Base-by-base conservation (phyloP, 2,888 invertebrate genomes). In the Pyrochroa serraticornis region DNA sequence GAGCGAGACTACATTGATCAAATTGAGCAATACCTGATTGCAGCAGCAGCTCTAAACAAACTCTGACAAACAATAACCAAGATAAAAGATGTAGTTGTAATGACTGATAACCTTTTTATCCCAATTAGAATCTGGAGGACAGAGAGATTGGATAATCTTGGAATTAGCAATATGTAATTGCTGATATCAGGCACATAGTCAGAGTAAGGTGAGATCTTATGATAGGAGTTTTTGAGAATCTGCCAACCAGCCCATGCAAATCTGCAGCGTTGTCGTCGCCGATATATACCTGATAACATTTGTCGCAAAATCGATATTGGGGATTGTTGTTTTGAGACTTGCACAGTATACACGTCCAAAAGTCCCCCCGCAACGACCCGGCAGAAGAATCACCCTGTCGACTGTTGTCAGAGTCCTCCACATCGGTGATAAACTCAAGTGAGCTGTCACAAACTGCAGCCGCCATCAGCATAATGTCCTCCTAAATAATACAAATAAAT, bases 311-410 rank as follows among this genome's bases (percentile, higher is more conserved):
- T 62, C 87, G 79, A 73, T 84, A 89, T 54, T 83, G 78, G 35
- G 87, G 87, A 79, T 87, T 87, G 66, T 79, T 78, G 75, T 88
- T 85, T 65, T 77, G 75, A 44, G 83, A 82, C 62, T 81, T 82
- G 78, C 89, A 89, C 71, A 85, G 85, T 10, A 85, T 82, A 75
- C 90, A 90, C 51, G 81, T 80, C 83, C 85, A 82, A 78, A 86
- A 88, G 76, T 85, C 87, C 14, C 79, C 66, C 6, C 32, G 47
- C 32, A 42, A 41, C 46, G 65, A 51, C 30, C 58, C 63, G 33
- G 68, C 64, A 6, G 71, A 67, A 2, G 66, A 65, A n/a, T 72
- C 71, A 13, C 70, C 75, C 31, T 71, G 65, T 3, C 71, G 67
- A 30, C 70, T 70, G 55, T 63, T 62, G 50, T 77, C 77, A 0